Evolutionary conservation across 2,113 vertebrate species (phyloP).

Genomic region (Plecotus auritus): DNA sequence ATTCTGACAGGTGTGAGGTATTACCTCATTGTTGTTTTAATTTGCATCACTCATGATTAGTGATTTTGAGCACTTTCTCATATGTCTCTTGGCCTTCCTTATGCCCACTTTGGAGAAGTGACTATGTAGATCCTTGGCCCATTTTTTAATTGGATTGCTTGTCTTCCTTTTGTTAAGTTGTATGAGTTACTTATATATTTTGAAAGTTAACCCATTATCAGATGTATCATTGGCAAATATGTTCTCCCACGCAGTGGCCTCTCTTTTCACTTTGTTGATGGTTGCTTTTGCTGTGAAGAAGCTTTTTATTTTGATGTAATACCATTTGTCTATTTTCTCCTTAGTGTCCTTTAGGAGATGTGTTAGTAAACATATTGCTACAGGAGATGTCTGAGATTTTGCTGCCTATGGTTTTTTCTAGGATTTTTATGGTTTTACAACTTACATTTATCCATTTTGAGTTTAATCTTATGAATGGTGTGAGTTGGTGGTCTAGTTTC

Average conservation of each 20-base stretch:
- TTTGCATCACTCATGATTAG: background rate
- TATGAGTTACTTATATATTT: background rate
- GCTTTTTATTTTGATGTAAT: background rate
- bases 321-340: background rate
- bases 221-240: background rate
- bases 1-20: background rate
- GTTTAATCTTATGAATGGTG: background rate
- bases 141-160: background rate
- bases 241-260: background rate
- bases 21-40: background rate
- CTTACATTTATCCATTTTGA: background rate
- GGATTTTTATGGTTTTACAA: background rate
- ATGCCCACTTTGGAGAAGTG: background rate
- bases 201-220: background rate
- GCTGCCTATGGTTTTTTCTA: background rate
- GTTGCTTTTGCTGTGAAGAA: background rate
- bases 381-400: background rate
- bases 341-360: background rate
- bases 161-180: background rate
- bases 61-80: background rate
- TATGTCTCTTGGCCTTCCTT: background rate
- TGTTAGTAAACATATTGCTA: background rate
- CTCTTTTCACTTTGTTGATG: background rate
- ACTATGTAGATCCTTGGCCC: background rate
- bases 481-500: background rate